These are phyloP conservation scores for Epinephelus cyanopodus DNA, from an alignment of 2,113 vertebrate genomes.

Conservation along the genomic window DNA sequence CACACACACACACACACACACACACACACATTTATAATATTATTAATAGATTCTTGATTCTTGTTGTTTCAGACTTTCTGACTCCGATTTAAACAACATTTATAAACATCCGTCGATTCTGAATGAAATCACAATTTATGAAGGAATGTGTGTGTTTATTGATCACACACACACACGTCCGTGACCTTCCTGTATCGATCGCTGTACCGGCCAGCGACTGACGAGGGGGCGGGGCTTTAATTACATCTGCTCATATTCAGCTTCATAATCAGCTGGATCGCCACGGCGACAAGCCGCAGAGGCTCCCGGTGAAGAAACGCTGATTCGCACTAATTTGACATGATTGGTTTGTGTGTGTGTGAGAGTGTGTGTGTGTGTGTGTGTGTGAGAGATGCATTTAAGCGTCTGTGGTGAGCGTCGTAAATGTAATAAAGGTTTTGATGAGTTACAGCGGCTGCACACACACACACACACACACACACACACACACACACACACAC, in stretches of 20 bases:
- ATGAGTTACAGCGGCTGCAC: constrained; percentile 24
- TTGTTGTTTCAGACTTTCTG: background rate
- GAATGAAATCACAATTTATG: constrained; percentile 34
- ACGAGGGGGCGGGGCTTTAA: constrained; percentile 25
- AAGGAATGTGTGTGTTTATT: constrained; percentile 3
- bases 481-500: too few species aligned
- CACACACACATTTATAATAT: background rate
- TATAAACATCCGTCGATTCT: constrained; percentile 14
- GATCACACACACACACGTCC: constrained; percentile 13
- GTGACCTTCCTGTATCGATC: constrained; percentile 38
- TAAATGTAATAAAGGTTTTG: constrained; percentile 25
- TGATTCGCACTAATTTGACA: constrained; percentile 49
- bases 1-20: background rate
- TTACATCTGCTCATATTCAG: constrained; percentile 27
- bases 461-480: background rate
- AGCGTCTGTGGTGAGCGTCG: background rate
- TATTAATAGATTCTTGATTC: background rate
- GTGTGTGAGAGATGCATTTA: background rate
- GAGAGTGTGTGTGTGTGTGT: background rate
- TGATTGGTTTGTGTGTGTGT: constrained; percentile 6
- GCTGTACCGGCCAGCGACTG: background rate
- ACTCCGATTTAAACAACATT: constrained; percentile 36
- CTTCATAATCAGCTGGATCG: constrained; percentile 32
- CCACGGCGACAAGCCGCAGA: constrained; percentile 22
- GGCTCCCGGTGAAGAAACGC: constrained; percentile 22